Evolutionary conservation across 2,888 invertebrate species (phyloP).

Genomic region (Tortrix viridana): DNA sequence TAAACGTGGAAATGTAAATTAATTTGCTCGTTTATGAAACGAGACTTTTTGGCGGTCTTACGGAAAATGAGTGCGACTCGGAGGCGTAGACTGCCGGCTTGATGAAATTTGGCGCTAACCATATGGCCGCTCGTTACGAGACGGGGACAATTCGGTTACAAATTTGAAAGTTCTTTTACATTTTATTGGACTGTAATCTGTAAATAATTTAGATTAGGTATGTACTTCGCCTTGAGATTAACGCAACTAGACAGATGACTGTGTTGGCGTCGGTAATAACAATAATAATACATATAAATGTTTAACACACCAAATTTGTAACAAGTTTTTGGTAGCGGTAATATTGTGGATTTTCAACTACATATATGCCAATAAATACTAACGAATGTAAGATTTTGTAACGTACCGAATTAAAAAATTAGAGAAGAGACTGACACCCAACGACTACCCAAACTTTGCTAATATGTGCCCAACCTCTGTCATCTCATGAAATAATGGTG

Average conservation of each 20-base stretch:
- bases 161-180: constrained; percentile 23
- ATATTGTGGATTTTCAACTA: too few species aligned
- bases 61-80: constrained; percentile 53
- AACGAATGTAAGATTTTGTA: constrained; percentile 27
- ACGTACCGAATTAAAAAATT: constrained; percentile 66
- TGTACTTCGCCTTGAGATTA: constrained; percentile 10
- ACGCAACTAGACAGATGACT: not conserved
- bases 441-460: constrained; percentile 74
- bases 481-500: constrained; percentile 81
- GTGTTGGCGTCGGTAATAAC: not conserved
- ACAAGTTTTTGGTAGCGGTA: too few species aligned
- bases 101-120: constrained; percentile 33
- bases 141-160: constrained; percentile 21
- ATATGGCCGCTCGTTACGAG: constrained; percentile 30
- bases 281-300: not conserved
- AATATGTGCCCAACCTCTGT: constrained; percentile 84
- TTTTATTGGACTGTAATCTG: constrained; percentile 18
- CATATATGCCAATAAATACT: not conserved
- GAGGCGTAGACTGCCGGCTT: constrained; percentile 40
- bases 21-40: constrained; percentile 70
- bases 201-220: constrained; percentile 21
- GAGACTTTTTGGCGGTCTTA: constrained; percentile 61
- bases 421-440: constrained; percentile 64
- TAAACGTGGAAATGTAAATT: constrained; percentile 75
- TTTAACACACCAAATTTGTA: not conserved